These are phyloP conservation scores for Agelas oroides DNA, from an alignment of 37 sponge, comb jelly and placozoan species.

Conservation along the genomic window DNA sequence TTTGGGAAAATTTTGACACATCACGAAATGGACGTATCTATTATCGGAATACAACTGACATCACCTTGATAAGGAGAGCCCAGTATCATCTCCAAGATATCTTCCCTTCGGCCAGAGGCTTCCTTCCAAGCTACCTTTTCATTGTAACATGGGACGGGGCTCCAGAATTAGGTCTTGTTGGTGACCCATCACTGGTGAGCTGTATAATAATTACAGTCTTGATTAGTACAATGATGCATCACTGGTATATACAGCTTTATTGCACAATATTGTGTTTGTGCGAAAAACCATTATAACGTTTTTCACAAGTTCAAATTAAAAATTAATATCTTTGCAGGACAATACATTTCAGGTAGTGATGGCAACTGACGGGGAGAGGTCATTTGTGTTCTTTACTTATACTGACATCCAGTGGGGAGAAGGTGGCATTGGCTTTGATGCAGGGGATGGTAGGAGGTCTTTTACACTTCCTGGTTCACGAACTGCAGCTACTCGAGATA, in stretches of 20 bases:
- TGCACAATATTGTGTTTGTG: too few species aligned
- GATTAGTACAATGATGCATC: too few species aligned
- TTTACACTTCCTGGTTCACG: slow-evolving; percentile 23
- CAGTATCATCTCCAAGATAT: not conserved
- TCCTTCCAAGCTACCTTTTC: not conserved
- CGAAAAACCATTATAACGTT: too few species aligned
- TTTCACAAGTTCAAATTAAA: too few species aligned
- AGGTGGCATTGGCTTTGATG: slow-evolving; percentile 17
- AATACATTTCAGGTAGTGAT: slow-evolving; percentile 30
- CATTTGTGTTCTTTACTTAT: slow-evolving; percentile 23
- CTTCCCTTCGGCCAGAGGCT: not conserved
- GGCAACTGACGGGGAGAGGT: slow-evolving; percentile 19
- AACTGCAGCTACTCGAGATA: slow-evolving; percentile 6
- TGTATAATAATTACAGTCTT: not conserved
- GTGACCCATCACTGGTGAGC: not conserved
- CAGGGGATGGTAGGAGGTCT: slow-evolving; percentile 8
- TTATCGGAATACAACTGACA: not conserved
- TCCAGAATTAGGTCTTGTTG: not conserved
- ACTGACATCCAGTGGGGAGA: slow-evolving; percentile 26
- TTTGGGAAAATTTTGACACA: slow-evolving; percentile 10
- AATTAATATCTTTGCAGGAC: not conserved
- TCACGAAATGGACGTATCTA: not conserved
- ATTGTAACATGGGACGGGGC: slow-evolving; percentile 4
- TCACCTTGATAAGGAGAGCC: not conserved
- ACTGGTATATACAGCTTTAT: too few species aligned